Evolutionary conservation across 2,113 vertebrate species (phyloP), one percentile per base, ranked within the genome.

Genomic region (Psettodes erumei): DNA sequence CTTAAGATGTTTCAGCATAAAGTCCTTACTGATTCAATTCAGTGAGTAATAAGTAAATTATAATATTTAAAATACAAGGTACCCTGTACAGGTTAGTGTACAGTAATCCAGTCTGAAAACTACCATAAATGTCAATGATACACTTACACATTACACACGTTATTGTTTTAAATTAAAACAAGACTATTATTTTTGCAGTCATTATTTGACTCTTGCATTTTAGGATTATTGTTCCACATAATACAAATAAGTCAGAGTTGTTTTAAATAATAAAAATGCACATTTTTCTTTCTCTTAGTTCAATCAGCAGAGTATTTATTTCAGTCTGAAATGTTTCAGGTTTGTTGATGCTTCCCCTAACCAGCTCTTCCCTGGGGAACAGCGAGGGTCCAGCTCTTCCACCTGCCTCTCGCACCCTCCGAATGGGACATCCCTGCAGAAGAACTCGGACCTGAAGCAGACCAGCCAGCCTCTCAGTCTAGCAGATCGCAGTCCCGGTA

Each of bases 341-440:
- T 96, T 95, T 93, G 92, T 89, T 71, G 89, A 93, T 90, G 84
- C 92, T 74, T 94, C 94, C 87, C 90, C 95, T 84, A 94, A 94
- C 54, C 95, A 94, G 86, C 90, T 94, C 71, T 94, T 92, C 83
- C 86, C 94, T 8, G 83, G 88, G 74, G 88, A 83, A 54, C 69
- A 74, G 40, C 83, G 89, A 75, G 80, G 92, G 74, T 85, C 94
- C 35, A 83, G 91, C 77, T 82, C 91, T 0, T 82, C 89, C 61
- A 76, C 89, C 25, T 82, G 75, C 82, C 90, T 28, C 91, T 93
- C 75, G 38, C 90, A 75, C 47, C 75, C 88, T 79, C 88, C 67
- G 92, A 78, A 5, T 25, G 91, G 85, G 70, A 64, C 72, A 6
- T 74, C 71, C 81, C 59, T 68, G 66, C 84, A 71, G 55, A 81